phyloP scores from a whole-genome alignment of 2,888 invertebrate genomes.

The Trisateles emortualis region DNA sequence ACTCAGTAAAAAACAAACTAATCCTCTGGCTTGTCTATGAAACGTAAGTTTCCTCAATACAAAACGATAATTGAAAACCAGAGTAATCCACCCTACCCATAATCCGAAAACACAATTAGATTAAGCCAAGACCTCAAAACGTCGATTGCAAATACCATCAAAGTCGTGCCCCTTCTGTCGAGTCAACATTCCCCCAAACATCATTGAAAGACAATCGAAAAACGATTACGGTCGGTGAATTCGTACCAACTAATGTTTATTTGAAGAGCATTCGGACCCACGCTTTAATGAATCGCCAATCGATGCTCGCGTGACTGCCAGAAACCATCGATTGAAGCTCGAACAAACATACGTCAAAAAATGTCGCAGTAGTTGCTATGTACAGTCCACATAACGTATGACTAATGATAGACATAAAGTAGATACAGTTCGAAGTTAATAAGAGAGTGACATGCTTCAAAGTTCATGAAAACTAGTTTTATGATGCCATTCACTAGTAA shows the following conservation, averaged over 20 bases:
- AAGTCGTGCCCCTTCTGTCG: conserved; percentile 21
- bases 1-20: conserved; percentile 53
- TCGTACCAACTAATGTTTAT: conserved; percentile 70
- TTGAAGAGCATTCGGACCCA: conserved; percentile 63
- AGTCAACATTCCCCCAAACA: conserved; percentile 59
- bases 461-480: conserved; percentile 20
- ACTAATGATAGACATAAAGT: conserved; percentile 35
- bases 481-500: conserved; percentile 18
- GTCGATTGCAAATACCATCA: conserved; percentile 44
- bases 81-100: not conserved
- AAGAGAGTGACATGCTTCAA: conserved; percentile 21
- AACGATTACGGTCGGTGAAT: conserved; percentile 67
- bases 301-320: conserved; percentile 68
- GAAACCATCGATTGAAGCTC: conserved; percentile 58
- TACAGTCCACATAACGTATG: conserved; percentile 37
- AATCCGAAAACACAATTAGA: conserved; percentile 23
- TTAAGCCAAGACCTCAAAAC: conserved; percentile 20
- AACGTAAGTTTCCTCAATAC: not conserved
- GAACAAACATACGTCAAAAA: conserved; percentile 48
- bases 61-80: not conserved
- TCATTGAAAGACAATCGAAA: conserved; percentile 66
- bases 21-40: conserved; percentile 16
- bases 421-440: conserved; percentile 24
- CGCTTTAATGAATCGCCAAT: conserved; percentile 63
- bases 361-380: conserved; percentile 42